phyloP scores from a whole-genome alignment of 2,888 invertebrate species.

The Doris montereyensis region DNA sequence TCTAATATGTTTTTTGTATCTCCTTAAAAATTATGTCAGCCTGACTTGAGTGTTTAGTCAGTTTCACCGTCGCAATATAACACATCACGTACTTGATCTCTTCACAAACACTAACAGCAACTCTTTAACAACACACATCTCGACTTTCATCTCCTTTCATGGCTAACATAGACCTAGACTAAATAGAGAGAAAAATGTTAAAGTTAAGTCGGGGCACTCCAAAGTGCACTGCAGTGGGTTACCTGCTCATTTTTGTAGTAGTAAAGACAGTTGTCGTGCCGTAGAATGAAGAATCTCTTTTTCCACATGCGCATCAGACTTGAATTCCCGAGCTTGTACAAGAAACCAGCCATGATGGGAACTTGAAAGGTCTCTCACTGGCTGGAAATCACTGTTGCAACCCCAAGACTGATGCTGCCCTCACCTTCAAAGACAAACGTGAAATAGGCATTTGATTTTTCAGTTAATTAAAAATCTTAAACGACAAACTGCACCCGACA shows the following conservation, averaged over 20 bases:
- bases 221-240: too few species aligned
- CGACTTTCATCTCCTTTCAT: not conserved
- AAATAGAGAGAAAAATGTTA: too few species aligned
- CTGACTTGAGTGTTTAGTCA: too few species aligned
- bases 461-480: too few species aligned
- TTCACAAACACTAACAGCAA: too few species aligned
- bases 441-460: too few species aligned
- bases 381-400: conserved; percentile 76
- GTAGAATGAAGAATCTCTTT: conserved; percentile 90
- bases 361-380: conserved; percentile 58
- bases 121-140: not conserved
- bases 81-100: too few species aligned
- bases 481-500: too few species aligned
- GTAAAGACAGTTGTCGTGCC: conserved; percentile 93
- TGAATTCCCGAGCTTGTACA: conserved; percentile 62
- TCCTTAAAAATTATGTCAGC: too few species aligned
- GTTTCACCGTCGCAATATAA: too few species aligned
- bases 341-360: conserved; percentile 64
- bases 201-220: not conserved
- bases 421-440: conserved; percentile 72
- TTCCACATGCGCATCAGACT: conserved; percentile 79
- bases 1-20: too few species aligned
- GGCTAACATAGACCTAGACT: not conserved
- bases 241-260: conserved; percentile 94
- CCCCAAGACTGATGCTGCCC: conserved; percentile 88